Evolutionary conservation across 2,797 vertebrate genomes (phyloP).

Genomic region (Geotrypetes seraphini): DNA sequence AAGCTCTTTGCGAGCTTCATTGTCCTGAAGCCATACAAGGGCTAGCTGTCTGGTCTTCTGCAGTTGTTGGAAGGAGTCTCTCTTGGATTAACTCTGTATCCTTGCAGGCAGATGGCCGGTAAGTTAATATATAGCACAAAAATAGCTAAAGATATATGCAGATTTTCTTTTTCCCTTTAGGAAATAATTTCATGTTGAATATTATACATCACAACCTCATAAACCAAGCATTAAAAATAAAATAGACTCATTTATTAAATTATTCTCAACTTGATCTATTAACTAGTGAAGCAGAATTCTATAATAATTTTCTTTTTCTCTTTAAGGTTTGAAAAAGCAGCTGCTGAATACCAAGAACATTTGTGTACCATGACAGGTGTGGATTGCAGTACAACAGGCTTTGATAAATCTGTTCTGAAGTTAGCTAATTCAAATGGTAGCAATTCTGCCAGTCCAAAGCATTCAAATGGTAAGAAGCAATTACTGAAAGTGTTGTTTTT

Average conservation of each 20-base stretch:
- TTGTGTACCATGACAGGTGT: slow-evolving; percentile 82
- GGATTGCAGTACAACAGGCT: slow-evolving; percentile 80
- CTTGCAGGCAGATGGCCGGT: slow-evolving; percentile 91
- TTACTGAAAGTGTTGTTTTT: no score
- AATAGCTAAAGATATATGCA: not conserved
- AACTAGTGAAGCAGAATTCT: no score
- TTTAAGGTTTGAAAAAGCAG: slow-evolving; percentile 90
- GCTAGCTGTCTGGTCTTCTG: slow-evolving; percentile 79
- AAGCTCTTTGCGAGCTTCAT: slow-evolving; percentile 87
- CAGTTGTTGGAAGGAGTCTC: slow-evolving; percentile 71
- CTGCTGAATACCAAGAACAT: slow-evolving; percentile 89
- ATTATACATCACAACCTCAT: no score
- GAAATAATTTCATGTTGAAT: no score
- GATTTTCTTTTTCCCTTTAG: no score
- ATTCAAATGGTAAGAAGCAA: slow-evolving; percentile 67
- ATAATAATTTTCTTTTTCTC: not conserved
- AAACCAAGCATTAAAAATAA: no score
- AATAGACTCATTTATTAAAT: no score
- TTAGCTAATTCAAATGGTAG: slow-evolving; percentile 58
- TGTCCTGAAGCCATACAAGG: slow-evolving; percentile 96
- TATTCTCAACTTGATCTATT: no score
- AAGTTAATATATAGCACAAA: slow-evolving; percentile 13
- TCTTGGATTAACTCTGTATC: slow-evolving; percentile 86
- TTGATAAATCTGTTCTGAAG: slow-evolving; percentile 74
- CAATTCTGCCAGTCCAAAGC: slow-evolving; percentile 82